These are phyloP conservation scores for Linnaemya tessellans DNA, from an alignment of 2,888 invertebrate genomes.

Conservation along the genomic window DNA sequence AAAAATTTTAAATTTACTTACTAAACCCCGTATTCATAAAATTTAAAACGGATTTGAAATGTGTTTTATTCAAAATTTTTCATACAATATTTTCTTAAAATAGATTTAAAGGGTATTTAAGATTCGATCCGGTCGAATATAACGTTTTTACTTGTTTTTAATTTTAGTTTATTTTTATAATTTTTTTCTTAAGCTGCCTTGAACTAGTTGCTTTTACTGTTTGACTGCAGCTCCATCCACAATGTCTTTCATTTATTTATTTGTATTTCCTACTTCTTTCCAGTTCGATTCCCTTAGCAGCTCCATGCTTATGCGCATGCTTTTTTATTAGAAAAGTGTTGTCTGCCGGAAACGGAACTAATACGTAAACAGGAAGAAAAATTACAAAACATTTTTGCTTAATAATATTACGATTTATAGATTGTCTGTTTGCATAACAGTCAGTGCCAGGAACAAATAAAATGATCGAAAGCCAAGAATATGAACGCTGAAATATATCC, in stretches of 20 bases:
- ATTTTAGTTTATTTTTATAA: no score
- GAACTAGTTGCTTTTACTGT: slow-evolving; percentile 19
- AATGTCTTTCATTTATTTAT: background rate
- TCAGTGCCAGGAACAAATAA: slow-evolving; percentile 61
- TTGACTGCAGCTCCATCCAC: background rate
- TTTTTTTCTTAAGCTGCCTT: background rate
- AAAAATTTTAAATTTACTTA: no score
- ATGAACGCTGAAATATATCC: background rate
- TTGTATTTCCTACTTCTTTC: background rate
- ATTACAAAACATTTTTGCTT: slow-evolving; percentile 71
- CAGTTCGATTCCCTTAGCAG: background rate
- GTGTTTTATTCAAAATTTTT: no score
- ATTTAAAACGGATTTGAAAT: no score
- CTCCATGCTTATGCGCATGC: background rate
- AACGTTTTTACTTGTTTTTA: no score
- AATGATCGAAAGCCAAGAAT: slow-evolving; percentile 22
- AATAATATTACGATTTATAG: slow-evolving; percentile 69
- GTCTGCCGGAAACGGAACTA: slow-evolving; percentile 70
- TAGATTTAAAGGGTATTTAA: no score
- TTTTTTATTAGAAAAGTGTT: slow-evolving; percentile 47
- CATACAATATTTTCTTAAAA: no score
- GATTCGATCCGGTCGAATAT: no score
- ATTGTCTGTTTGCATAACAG: slow-evolving; percentile 60
- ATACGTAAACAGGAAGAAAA: slow-evolving; percentile 71
- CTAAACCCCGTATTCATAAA: no score